Percentiles rank a stretch among this genome's conserved stretches.
Conservation (phyloP, 2,888 invertebrate species). For the Allolobophora icterica region DNA sequence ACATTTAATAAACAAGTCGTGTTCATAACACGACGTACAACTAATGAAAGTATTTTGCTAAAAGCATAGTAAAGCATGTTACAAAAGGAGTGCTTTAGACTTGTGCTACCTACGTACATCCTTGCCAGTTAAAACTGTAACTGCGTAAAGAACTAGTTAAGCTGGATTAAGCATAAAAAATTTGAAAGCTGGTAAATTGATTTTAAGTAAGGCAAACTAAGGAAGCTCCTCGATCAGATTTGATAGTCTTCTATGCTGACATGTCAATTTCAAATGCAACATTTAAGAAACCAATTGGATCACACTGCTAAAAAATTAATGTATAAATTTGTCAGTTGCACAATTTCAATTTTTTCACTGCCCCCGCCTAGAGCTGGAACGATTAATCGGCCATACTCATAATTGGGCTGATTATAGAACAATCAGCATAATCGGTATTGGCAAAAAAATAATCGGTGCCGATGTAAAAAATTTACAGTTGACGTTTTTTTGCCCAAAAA, state of each 20-base stretch:
- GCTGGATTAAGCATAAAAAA: neutral
- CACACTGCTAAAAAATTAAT: neutral
- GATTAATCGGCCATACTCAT: too few relatives aligned
- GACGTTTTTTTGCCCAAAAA: too few relatives aligned
- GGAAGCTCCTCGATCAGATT: neutral
- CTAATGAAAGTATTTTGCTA: neutral
- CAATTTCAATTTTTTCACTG: neutral
- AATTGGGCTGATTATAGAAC: too few relatives aligned
- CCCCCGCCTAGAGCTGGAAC: too few relatives aligned
- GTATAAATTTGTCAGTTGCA: neutral
- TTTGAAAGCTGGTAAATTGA: neutral
- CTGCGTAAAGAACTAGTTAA: neutral
- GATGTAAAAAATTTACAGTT: too few relatives aligned
- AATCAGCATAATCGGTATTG: too few relatives aligned
- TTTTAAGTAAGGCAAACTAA: neutral
- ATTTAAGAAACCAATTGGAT: neutral
- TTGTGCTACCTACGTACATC: neutral
- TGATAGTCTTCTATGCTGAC: neutral
- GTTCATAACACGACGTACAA: neutral
- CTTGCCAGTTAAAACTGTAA: neutral
- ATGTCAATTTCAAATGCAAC: neutral
- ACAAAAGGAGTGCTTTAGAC: neutral
- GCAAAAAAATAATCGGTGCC: too few relatives aligned
- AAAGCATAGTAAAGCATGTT: neutral
- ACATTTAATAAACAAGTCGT: neutral